Conservation (phyloP, 2,797 vertebrate genomes). For the Acrocephalus scirpaceus region DNA sequence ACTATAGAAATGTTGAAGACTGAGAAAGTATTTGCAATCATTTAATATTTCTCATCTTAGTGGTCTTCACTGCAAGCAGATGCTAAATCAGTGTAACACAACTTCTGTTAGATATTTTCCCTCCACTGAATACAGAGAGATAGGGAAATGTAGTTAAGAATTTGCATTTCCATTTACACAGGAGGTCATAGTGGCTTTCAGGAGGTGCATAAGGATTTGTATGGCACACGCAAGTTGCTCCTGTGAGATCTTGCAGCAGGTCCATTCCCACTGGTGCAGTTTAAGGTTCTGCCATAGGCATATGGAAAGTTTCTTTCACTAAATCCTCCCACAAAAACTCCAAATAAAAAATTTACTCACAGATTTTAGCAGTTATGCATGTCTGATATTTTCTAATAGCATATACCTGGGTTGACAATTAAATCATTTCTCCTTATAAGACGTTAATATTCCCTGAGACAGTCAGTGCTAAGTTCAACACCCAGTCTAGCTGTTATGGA, state of each 20-base stretch:
- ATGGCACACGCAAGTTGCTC: neutral
- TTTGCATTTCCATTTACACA: neutral
- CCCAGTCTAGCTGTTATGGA: neutral
- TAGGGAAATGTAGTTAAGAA: neutral
- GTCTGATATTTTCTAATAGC: neutral
- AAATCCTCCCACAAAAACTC: neutral
- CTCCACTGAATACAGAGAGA: neutral
- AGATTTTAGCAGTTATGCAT: neutral
- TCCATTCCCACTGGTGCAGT: neutral
- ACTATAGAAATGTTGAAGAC: neutral
- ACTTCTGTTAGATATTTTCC: neutral
- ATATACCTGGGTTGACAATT: neutral
- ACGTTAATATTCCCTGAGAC: neutral
- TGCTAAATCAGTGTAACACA: neutral
- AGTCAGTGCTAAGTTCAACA: neutral
- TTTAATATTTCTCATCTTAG: neutral
- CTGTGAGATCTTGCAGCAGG: neutral
- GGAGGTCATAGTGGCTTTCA: neutral
- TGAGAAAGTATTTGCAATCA: neutral
- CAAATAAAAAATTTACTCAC: neutral
- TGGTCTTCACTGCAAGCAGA: neutral
- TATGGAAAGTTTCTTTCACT: neutral
- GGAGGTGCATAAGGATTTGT: neutral
- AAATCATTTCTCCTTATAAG: neutral
- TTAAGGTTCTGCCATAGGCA: neutral